Percentiles rank a stretch among this genome's conserved stretches.
phyloP scores from a whole-genome alignment of 1,140 invertebrate genomes.

The Aphelenchoides avenae region DNA sequence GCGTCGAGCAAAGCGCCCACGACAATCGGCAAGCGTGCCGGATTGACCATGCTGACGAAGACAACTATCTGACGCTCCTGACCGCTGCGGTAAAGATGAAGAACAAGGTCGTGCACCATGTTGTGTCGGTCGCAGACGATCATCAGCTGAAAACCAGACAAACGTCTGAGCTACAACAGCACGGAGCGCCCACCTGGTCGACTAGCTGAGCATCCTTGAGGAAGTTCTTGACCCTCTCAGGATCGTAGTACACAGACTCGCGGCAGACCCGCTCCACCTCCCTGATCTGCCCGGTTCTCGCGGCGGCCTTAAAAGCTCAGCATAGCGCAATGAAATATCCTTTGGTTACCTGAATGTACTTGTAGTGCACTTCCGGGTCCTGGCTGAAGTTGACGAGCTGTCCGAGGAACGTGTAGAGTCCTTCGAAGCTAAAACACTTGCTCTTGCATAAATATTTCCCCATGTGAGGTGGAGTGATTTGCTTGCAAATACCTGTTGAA shows the following conservation, averaged over 20 bases:
- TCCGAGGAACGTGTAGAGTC: slow-evolving; percentile 95
- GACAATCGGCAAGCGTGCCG: slow-evolving; percentile 89
- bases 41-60: slow-evolving; percentile 97
- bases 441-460: no score
- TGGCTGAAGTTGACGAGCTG: slow-evolving; percentile 99
- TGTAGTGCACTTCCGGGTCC: slow-evolving; percentile 97
- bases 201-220: slow-evolving; percentile 68
- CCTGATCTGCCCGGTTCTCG: slow-evolving; percentile 97
- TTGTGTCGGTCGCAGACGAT: slow-evolving; percentile 99
- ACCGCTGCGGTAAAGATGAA: slow-evolving; percentile 95
- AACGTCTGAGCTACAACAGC: slow-evolving; percentile 62
- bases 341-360: slow-evolving; percentile 82
- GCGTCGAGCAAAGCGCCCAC: slow-evolving; percentile 93
- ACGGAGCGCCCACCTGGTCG: slow-evolving; percentile 18
- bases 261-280: slow-evolving; percentile 97
- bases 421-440: no score
- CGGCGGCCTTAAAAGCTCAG: no score
- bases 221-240: slow-evolving; percentile 97
- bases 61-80: slow-evolving; percentile 99
- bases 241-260: slow-evolving; percentile 95
- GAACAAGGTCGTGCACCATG: slow-evolving; percentile 95
- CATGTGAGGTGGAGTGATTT: no score
- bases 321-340: no score
- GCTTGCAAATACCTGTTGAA: no score
- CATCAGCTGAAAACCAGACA: slow-evolving; percentile 89